phyloP scores from a whole-genome alignment of 2,113 vertebrate genomes.

The Delphinapterus leucas region DNA sequence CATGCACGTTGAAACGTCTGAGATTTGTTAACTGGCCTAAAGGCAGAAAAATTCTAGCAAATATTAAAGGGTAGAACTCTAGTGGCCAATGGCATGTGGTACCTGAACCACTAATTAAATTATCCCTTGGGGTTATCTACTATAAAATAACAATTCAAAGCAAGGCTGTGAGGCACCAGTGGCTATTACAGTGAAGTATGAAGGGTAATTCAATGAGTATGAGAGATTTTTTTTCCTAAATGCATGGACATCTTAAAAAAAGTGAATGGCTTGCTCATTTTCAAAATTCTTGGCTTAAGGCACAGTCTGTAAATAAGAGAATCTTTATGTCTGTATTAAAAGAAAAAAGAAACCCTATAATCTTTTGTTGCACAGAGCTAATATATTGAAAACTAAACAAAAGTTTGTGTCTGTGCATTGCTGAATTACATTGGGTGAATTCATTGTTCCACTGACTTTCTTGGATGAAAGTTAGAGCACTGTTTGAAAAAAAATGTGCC shows the following conservation, averaged over 20 bases:
- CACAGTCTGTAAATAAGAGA: background rate
- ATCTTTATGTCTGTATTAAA: background rate
- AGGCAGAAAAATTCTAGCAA: conserved; percentile 27
- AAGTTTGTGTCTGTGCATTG: background rate
- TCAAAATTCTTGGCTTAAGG: conserved; percentile 17
- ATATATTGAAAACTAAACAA: background rate
- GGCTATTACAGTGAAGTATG: background rate
- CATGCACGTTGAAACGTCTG: background rate
- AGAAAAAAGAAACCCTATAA: background rate
- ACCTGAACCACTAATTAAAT: conserved; percentile 56
- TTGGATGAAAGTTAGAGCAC: background rate
- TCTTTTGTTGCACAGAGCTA: background rate
- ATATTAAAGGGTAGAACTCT: conserved; percentile 8
- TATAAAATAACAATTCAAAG: conserved; percentile 23
- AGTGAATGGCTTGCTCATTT: background rate
- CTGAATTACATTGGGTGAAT: background rate
- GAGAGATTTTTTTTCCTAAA: background rate
- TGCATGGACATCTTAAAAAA: background rate
- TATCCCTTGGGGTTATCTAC: conserved; percentile 4
- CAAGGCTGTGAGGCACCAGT: background rate
- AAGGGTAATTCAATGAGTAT: background rate
- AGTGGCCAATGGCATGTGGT: background rate
- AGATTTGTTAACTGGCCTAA: background rate
- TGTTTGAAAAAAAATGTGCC: background rate
- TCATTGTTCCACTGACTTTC: background rate